Conservation (phyloP, 2,113 vertebrate genomes). For the Myotis brandtii region DNA sequence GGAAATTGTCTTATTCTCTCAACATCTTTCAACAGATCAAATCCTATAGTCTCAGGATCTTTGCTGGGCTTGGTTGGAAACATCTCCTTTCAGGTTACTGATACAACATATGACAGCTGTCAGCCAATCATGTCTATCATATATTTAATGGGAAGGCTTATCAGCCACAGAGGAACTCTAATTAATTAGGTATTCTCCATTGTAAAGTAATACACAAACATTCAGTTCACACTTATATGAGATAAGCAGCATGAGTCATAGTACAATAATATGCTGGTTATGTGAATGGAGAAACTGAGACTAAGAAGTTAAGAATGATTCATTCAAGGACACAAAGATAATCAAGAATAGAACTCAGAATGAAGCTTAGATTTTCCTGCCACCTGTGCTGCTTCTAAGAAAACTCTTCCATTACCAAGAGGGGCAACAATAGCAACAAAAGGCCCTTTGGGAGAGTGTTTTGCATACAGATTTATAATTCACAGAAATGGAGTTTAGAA, state of each 20-base stretch:
- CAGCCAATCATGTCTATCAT: conserved; percentile 61
- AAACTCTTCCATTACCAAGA: conserved; percentile 14
- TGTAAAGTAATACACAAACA: conserved; percentile 59
- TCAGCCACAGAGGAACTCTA: conserved; percentile 61
- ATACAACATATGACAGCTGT: conserved; percentile 64
- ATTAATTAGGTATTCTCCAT: conserved; percentile 73
- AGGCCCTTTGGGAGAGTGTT: conserved; percentile 39
- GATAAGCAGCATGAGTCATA: conserved; percentile 52
- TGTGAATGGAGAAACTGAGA: conserved; percentile 54
- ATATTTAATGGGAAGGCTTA: conserved; percentile 68
- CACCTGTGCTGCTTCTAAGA: neutral
- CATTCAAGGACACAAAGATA: conserved; percentile 43
- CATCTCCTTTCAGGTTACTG: conserved; percentile 50
- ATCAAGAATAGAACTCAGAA: conserved; percentile 17
- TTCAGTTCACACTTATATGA: conserved; percentile 51
- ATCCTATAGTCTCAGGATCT: neutral
- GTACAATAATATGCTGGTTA: neutral
- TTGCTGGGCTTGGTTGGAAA: conserved; percentile 54
- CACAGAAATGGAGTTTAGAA: conserved; percentile 20
- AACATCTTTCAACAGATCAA: conserved; percentile 26
- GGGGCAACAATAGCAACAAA: neutral
- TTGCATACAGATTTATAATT: conserved; percentile 49
- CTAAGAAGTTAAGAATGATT: conserved; percentile 6
- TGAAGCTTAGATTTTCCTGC: neutral
- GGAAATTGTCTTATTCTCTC: neutral